These are phyloP conservation scores for Mamestra configurata DNA, from an alignment of 1,140 invertebrate genomes.

Conservation along the genomic window DNA sequence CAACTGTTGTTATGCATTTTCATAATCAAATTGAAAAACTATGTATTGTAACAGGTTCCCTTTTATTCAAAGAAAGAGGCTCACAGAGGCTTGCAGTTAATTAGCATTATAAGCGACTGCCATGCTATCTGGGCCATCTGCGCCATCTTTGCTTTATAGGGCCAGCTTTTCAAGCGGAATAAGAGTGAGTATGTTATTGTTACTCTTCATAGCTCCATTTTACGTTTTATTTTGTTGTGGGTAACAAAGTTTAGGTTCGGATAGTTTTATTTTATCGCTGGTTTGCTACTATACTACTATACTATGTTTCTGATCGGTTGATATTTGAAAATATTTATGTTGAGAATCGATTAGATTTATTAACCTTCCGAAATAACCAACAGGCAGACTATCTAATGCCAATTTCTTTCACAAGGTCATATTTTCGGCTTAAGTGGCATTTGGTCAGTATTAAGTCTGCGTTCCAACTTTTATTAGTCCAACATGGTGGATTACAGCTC, in stretches of 20 bases:
- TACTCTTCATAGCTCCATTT: not conserved
- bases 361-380: no score
- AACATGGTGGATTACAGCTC: no score
- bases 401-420: no score
- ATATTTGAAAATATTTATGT: no score
- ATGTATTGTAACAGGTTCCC: not conserved
- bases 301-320: no score
- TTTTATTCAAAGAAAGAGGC: not conserved
- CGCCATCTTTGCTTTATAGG: not conserved
- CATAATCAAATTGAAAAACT: not conserved
- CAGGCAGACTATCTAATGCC: no score
- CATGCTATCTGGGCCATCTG: slow-evolving; percentile 19
- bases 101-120: slow-evolving; percentile 12
- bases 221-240: not conserved
- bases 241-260: not conserved
- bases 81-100: slow-evolving; percentile 14
- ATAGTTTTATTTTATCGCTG: not conserved
- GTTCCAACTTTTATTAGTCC: no score
- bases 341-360: no score
- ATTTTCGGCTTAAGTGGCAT: no score
- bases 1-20: not conserved
- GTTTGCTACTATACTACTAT: no score
- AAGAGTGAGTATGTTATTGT: not conserved
- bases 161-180: slow-evolving; percentile 1
- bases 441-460: no score